Evolutionary conservation across 2,797 vertebrate species (phyloP).

Genomic region (Rallus crepitans): DNA sequence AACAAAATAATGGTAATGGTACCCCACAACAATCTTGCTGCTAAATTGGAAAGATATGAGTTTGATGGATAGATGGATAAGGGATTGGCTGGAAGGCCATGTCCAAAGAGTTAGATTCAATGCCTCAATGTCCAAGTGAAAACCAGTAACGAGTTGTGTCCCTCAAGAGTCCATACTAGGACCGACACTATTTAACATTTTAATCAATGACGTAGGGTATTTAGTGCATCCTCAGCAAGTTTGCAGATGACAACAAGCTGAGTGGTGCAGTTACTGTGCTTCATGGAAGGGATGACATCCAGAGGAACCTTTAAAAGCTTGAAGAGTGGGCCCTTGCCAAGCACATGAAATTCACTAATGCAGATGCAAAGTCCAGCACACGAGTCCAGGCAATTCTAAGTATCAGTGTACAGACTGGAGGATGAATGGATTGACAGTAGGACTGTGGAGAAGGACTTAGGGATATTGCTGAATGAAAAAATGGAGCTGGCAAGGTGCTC

Average conservation of each 20-base stretch:
- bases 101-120: not conserved
- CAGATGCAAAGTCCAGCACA: not conserved
- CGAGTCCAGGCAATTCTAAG: not conserved
- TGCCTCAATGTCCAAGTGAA: not conserved
- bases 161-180: not conserved
- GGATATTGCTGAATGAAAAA: not conserved
- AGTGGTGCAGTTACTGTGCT: not conserved
- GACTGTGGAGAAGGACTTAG: not conserved
- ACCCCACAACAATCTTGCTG: not conserved
- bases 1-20: not conserved
- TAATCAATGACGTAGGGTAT: not conserved
- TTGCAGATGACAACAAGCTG: not conserved
- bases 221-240: not conserved
- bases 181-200: not conserved
- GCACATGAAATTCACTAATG: not conserved
- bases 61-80: not conserved
- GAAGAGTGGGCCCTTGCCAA: not conserved
- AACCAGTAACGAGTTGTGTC: not conserved
- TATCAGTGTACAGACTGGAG: not conserved
- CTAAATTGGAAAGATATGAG: not conserved
- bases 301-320: not conserved
- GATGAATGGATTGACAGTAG: not conserved
- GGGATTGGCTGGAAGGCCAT: not conserved
- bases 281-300: not conserved
- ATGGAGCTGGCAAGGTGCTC: fast-evolving